Evolutionary conservation across 2,797 vertebrate genomes (phyloP).

Genomic region (Merluccius polli): DNA sequence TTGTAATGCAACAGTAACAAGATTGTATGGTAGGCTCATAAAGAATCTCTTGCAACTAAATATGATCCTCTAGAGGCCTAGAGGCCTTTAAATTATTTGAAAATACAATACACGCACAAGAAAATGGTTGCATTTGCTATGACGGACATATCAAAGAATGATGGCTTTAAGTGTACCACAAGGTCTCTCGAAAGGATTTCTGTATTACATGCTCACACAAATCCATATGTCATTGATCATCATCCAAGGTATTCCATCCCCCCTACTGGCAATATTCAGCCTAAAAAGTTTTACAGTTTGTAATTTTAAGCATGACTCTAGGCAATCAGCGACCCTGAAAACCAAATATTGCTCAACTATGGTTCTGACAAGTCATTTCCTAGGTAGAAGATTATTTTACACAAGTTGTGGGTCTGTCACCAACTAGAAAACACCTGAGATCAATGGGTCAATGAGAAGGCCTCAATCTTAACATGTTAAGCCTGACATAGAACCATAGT

Average conservation of each 20-base stretch:
- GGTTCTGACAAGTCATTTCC: conserved; percentile 10
- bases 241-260: conserved; percentile 23
- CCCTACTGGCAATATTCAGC: conserved; percentile 1
- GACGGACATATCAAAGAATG: conserved; percentile 81
- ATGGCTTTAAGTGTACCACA: conserved; percentile 77
- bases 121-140: conserved; percentile 72
- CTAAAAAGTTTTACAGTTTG: not conserved
- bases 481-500: conserved; percentile 23
- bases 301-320: not conserved
- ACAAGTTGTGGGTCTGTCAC: conserved; percentile 14
- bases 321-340: not conserved
- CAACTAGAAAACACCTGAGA: conserved; percentile 40
- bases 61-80: conserved; percentile 59
- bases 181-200: conserved; percentile 32
- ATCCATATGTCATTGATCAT: conserved; percentile 26
- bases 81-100: conserved; percentile 61
- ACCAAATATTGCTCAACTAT: conserved; percentile 1
- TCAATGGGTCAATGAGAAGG: conserved; percentile 25
- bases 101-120: conserved; percentile 78
- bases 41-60: conserved; percentile 61
- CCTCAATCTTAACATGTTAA: conserved; percentile 25
- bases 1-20: conserved; percentile 64
- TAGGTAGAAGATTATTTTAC: conserved; percentile 2
- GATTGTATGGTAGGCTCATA: conserved; percentile 72
- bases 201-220: conserved; percentile 38